A percentile compares a stretch with the other conserved stretches of the same genome.
Conservation (phyloP, 2,888 invertebrate species). For the Dione juno region DNA sequence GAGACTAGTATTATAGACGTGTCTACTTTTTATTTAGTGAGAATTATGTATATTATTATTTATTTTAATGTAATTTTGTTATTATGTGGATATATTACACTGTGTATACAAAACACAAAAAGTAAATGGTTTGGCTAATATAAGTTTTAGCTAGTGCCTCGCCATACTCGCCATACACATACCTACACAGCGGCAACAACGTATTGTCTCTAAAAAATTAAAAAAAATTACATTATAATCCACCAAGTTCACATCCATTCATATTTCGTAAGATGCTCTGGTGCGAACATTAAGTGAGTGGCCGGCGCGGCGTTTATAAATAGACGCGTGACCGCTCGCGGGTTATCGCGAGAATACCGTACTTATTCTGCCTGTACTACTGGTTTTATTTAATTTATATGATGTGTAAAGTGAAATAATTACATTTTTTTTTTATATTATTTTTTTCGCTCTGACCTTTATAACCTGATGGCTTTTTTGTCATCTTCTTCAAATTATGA, state of each 20-base stretch:
- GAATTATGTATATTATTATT: no score
- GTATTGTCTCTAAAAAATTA: not conserved
- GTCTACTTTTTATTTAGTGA: no score
- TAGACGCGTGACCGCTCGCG: slow-evolving; percentile 47
- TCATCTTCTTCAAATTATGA: not conserved
- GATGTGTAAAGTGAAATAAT: not conserved
- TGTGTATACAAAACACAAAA: no score
- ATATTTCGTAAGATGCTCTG: slow-evolving; percentile 33
- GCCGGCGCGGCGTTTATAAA: slow-evolving; percentile 44
- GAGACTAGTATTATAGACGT: no score
- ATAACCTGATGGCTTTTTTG: no score
- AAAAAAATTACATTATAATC: not conserved
- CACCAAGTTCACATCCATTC: slow-evolving; percentile 27
- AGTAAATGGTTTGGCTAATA: no score
- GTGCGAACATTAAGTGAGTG: slow-evolving; percentile 33
- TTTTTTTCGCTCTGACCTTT: no score
- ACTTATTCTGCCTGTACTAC: slow-evolving; percentile 38
- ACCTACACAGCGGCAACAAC: not conserved
- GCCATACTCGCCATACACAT: no score
- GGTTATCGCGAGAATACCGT: slow-evolving; percentile 49
- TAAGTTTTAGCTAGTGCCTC: no score
- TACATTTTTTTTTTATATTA: not conserved
- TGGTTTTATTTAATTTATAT: slow-evolving; percentile 5
- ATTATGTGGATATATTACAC: no score
- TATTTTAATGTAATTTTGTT: no score